Conservation (phyloP, 2,888 invertebrate species). For the Hydrotaea cyrtoneurina region DNA sequence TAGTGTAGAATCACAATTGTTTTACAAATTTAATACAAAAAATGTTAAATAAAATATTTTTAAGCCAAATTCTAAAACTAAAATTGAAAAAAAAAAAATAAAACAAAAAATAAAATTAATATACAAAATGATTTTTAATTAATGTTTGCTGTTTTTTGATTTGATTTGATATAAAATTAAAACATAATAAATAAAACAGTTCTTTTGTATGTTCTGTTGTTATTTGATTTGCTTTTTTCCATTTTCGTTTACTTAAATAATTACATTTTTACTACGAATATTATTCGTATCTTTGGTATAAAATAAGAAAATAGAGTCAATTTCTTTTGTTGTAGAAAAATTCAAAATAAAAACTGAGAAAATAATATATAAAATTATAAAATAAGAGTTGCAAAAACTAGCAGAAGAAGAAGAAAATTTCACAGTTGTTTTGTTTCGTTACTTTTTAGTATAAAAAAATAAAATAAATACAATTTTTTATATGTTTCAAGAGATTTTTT, state of each 20-base stretch:
- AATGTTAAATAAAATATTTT: constrained; percentile 14
- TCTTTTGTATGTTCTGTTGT: constrained; percentile 29
- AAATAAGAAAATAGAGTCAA: constrained; percentile 41
- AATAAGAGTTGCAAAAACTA: constrained; percentile 39
- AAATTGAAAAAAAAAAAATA: constrained; percentile 17
- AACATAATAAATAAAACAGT: constrained; percentile 54
- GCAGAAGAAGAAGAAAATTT: constrained; percentile 45
- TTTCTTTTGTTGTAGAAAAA: constrained; percentile 3
- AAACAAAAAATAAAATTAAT: too few species aligned
- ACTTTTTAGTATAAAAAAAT: constrained; percentile 56
- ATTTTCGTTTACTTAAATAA: constrained; percentile 51
- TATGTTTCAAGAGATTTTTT: constrained; percentile 29
- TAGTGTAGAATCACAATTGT: constrained; percentile 58
- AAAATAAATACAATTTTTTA: constrained; percentile 61
- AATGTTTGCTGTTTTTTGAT: constrained; percentile 5
- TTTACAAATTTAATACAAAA: constrained; percentile 36
- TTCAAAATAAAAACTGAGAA: constrained; percentile 45
- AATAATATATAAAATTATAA: constrained; percentile 32
- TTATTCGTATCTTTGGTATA: constrained; percentile 71
- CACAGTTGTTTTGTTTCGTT: constrained; percentile 59
- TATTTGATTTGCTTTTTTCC: neutral
- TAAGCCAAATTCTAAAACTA: constrained; percentile 12
- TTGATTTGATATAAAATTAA: constrained; percentile 25
- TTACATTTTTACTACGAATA: constrained; percentile 68
- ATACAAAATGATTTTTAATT: constrained; percentile 4